Base-by-base conservation (phyloP, 2,888 invertebrate genomes). In the Thera obeliscata region DNA sequence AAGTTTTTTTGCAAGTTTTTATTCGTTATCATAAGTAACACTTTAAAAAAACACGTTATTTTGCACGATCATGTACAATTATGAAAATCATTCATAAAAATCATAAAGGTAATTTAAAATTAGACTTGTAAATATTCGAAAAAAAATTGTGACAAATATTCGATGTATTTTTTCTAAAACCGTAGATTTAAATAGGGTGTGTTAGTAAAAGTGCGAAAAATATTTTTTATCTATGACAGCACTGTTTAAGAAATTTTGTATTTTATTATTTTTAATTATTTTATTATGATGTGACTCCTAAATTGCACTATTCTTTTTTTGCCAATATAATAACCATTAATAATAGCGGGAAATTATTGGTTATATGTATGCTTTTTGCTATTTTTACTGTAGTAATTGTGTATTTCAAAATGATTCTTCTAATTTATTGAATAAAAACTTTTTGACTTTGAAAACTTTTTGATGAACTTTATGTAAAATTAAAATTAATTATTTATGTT, bases 81-180 rank as follows among this genome's bases (percentile, higher is more conserved):
- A 74, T 61, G 56, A 71, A 9, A 5, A 46, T 9, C 2, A 64
- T 72, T 73, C 71, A 70, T 22, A 12, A 12, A 38, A 78, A 76
- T 63, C 71, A 72, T 76, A 76, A 77, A 81, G 76, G 77, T 11
- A 7, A 46, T 9, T 78, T 75, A 84, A 80, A 68, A 71, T 74
- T 87, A 87, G 84, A 84, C 78, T 81, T 85, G 86, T 86, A 83
- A 82, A 86, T 86, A 85, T 83, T 82, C 79, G 78, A 81, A 76
- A 76, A 73, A 70, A 82, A 83, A 49, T 4, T 79, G 59, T 70
- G 82, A 83, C 38, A 12, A 56, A 56, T 33, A 49, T 57, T 80
- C 75, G 77, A 84, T 83, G 85, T 86, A 84, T 86, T 86, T 87
- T 86, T 87, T 85, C 86, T 83, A 58, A 85, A 82, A 82, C 76